phyloP scores from a whole-genome alignment of 2,888 invertebrate genomes.

The Diaperis boleti region DNA sequence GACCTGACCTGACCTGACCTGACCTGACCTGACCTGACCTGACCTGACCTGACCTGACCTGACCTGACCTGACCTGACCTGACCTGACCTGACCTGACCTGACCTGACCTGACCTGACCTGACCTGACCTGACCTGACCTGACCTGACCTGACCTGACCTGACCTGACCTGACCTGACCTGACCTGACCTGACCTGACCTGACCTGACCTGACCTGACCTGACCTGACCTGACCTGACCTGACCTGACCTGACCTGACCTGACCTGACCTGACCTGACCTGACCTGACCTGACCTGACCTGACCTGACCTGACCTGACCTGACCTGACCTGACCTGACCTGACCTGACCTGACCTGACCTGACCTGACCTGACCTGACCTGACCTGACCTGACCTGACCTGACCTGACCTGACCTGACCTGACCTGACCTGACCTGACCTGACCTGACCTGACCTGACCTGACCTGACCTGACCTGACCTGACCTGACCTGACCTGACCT shows the following conservation, averaged over 20 bases:
- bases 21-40: slow-evolving; percentile 30
- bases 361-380: slow-evolving; percentile 23
- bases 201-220: slow-evolving; percentile 23
- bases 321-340: slow-evolving; percentile 21
- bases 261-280: slow-evolving; percentile 23
- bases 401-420: slow-evolving; percentile 23
- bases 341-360: too few species aligned
- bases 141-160: slow-evolving; percentile 23
- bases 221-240: slow-evolving; percentile 23
- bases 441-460: slow-evolving; percentile 23
- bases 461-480: slow-evolving; percentile 23
- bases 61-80: slow-evolving; percentile 23
- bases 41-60: slow-evolving; percentile 24
- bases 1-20: slow-evolving; percentile 36
- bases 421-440: slow-evolving; percentile 23
- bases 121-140: slow-evolving; percentile 23
- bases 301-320: slow-evolving; percentile 23
- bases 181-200: slow-evolving; percentile 23
- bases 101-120: slow-evolving; percentile 23
- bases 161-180: slow-evolving; percentile 23
- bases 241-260: slow-evolving; percentile 20
- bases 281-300: slow-evolving; percentile 23
- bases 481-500: slow-evolving; percentile 23
- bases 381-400: slow-evolving; percentile 23
- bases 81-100: slow-evolving; percentile 23